Percentiles rank a stretch among this genome's conserved stretches.
Evolutionary conservation across 2,113 vertebrate genomes (phyloP).

Genomic region (Chaenogobius annularis): DNA sequence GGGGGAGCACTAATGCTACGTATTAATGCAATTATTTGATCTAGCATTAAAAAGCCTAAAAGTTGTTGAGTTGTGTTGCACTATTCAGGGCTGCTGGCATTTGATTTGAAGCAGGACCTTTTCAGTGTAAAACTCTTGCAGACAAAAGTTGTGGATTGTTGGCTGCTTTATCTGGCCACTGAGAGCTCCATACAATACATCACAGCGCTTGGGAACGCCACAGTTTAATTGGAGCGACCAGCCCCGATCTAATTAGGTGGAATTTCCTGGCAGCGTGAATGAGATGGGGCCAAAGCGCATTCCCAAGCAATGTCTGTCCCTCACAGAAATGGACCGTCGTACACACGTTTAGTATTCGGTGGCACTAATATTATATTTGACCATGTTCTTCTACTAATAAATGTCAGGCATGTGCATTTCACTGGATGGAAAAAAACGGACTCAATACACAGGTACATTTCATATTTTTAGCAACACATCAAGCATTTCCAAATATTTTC

Average conservation of each 20-base stretch:
- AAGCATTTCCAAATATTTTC: not conserved
- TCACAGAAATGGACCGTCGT: constrained; percentile 31
- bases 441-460: not conserved
- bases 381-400: not conserved
- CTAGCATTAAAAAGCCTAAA: constrained; percentile 26
- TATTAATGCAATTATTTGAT: constrained; percentile 25
- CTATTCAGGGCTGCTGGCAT: constrained; percentile 21
- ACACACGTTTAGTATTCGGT: not conserved
- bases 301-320: constrained; percentile 14
- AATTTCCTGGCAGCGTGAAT: constrained; percentile 72
- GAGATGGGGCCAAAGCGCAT: constrained; percentile 22
- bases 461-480: not conserved
- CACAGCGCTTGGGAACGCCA: constrained; percentile 63
- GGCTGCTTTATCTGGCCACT: constrained; percentile 26
- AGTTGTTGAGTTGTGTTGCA: constrained; percentile 36
- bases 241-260: constrained; percentile 70
- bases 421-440: not conserved
- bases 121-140: constrained; percentile 20
- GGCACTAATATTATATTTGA: constrained; percentile 1
- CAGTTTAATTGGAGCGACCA: constrained; percentile 71
- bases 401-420: not conserved
- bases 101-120: constrained; percentile 41
- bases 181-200: constrained; percentile 51
- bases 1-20: constrained; percentile 13
- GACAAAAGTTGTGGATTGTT: constrained; percentile 18